These are phyloP conservation scores for Pseudomyrmex gracilis DNA, from an alignment of 1,140 invertebrate genomes.

Conservation along the genomic window DNA sequence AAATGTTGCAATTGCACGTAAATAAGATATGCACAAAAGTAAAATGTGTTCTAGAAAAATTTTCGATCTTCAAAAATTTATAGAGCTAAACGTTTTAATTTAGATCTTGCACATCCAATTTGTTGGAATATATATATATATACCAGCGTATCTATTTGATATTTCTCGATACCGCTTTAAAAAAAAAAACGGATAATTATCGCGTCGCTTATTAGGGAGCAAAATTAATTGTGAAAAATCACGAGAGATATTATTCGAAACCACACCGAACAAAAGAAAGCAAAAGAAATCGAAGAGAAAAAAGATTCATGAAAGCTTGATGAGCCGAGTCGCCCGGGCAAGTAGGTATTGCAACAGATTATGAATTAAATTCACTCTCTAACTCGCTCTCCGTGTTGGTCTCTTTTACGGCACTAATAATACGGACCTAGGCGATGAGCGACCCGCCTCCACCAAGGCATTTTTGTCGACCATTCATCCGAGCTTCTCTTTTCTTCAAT, in stretches of 20 bases:
- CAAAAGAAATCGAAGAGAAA: slow-evolving; percentile 59
- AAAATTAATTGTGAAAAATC: slow-evolving; percentile 25
- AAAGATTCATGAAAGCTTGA: slow-evolving; percentile 74
- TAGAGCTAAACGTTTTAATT: too few species aligned
- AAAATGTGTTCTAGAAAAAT: too few species aligned
- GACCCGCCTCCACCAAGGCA: slow-evolving; percentile 60
- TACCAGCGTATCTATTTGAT: too few species aligned
- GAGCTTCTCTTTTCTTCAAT: slow-evolving; percentile 35
- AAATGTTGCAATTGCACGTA: too few species aligned
- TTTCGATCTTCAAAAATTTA: too few species aligned
- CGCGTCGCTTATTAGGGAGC: background rate
- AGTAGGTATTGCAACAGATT: slow-evolving; percentile 73
- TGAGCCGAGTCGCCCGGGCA: slow-evolving; percentile 65
- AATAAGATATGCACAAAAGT: too few species aligned
- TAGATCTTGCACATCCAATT: too few species aligned
- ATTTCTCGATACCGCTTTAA: too few species aligned
- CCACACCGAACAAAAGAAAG: background rate
- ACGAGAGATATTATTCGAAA: slow-evolving; percentile 19
- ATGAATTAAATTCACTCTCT: slow-evolving; percentile 78
- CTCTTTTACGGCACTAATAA: slow-evolving; percentile 74
- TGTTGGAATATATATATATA: too few species aligned
- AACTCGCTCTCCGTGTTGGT: slow-evolving; percentile 58
- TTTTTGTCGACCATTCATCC: slow-evolving; percentile 66
- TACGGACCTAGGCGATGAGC: slow-evolving; percentile 63
- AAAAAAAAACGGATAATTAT: too few species aligned